A percentile compares a stretch with the other conserved stretches of the same genome.
These are phyloP conservation scores for Enteromius fasciolatus DNA, from an alignment of 2,797 vertebrate species.

Conservation along the genomic window DNA sequence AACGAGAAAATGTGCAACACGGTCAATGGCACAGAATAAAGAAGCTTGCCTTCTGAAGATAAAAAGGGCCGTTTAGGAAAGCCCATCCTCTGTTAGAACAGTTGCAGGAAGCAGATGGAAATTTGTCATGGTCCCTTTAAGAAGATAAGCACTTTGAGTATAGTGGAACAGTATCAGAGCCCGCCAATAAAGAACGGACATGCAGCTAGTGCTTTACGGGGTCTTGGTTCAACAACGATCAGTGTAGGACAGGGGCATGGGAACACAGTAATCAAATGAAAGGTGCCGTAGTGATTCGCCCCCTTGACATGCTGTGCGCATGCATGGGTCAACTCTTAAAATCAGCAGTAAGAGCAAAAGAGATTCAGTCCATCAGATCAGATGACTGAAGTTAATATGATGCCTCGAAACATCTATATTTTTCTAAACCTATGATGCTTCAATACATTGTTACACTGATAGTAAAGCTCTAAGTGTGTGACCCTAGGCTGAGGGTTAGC, in stretches of 20 bases:
- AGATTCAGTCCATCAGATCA: slow-evolving; percentile 15
- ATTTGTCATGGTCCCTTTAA: slow-evolving; percentile 54
- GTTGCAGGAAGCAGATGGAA: slow-evolving; percentile 16
- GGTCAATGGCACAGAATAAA: slow-evolving; percentile 50
- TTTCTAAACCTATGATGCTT: slow-evolving; percentile 24
- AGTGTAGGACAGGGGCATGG: slow-evolving; percentile 15
- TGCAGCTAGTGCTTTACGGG: slow-evolving; percentile 14
- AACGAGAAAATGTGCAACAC: slow-evolving; percentile 28
- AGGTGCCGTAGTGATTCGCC: slow-evolving; percentile 30
- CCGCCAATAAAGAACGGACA: not conserved
- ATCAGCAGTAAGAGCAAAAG: slow-evolving; percentile 31
- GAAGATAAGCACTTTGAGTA: slow-evolving; percentile 39
- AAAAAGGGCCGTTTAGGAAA: slow-evolving; percentile 11
- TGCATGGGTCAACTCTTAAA: slow-evolving; percentile 44
- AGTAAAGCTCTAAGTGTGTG: slow-evolving; percentile 44
- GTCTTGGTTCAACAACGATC: slow-evolving; percentile 18
- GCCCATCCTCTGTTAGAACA: slow-evolving; percentile 25
- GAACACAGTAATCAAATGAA: slow-evolving; percentile 9
- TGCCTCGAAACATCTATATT: slow-evolving; percentile 9
- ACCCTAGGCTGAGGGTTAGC: slow-evolving; percentile 17
- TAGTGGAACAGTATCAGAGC: slow-evolving; percentile 2
- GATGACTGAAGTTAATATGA: slow-evolving; percentile 7
- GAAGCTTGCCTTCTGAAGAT: slow-evolving; percentile 23
- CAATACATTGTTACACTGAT: slow-evolving; percentile 43
- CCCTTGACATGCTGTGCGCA: slow-evolving; percentile 30